Percentiles rank a stretch among this genome's conserved stretches.
Conservation (phyloP, 2,113 vertebrate genomes). For the Micronycteris hirsuta region DNA sequence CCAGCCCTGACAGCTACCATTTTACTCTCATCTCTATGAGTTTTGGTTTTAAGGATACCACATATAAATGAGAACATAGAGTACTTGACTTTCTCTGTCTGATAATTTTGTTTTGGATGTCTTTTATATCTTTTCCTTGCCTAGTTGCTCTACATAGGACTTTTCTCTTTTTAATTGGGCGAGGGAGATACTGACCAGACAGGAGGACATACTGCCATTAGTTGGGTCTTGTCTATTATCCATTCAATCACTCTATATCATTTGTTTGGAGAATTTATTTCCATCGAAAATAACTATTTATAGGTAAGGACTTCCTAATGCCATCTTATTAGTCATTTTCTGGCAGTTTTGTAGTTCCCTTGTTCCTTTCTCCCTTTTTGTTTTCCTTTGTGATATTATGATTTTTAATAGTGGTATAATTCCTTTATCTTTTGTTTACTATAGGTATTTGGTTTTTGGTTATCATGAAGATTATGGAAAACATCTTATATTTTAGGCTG, state of each 20-base stretch:
- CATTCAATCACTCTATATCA: not conserved
- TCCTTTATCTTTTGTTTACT: no score
- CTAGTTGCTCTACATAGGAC: no score
- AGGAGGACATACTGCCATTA: no score
- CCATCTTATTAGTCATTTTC: not conserved
- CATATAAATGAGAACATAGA: no score
- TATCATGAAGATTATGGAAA: not conserved
- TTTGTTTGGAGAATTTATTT: not conserved
- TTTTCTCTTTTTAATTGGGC: no score
- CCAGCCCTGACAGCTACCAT: no score
- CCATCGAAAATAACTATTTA: not conserved
- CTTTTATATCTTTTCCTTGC: no score
- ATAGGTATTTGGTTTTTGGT: not conserved
- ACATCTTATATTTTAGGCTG: not conserved
- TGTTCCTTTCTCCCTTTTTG: not conserved
- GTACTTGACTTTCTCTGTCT: no score
- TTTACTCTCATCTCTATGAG: no score
- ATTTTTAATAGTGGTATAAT: not conserved
- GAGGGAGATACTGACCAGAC: no score
- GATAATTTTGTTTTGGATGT: no score
- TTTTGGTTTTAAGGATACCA: no score
- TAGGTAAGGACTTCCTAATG: not conserved
- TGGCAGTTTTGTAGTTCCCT: not conserved
- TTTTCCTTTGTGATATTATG: not conserved
- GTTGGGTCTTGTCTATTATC: not conserved